Evolutionary conservation across 2,888 invertebrate genomes (phyloP), one percentile per base, ranked within the genome.

Genomic region (Ptilodon capucinus): DNA sequence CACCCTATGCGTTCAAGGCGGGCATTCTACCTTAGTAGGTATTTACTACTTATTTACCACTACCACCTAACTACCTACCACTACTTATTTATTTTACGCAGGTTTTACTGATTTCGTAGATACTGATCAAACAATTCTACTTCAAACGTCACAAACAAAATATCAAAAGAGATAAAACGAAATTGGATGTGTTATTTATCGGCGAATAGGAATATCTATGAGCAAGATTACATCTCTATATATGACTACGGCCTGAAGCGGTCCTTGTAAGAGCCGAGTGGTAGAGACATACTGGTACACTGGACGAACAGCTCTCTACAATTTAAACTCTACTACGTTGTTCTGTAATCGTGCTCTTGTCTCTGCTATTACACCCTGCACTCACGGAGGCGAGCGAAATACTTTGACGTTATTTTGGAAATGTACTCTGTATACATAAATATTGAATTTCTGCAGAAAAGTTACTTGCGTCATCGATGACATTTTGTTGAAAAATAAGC

Each of bases 271-370:
- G 32, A 32, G 48, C 8, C 19, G 47, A 45, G 45, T 49, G 18
- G 48, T 40, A 48, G 5, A 39, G 41, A 11, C 42, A 48, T 34
- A 56, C 44, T 9, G 11, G 4, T 1, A 13, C 3, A 16, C 18
- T 35, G 3, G n/a, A 39, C 6, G 11, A 50, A 51, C 73, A 61
- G 30, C 81, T 81, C 76, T 68, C 50, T 75, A 69, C 46, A 62
- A 59, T 69, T 51, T 57, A 40, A 62, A 64, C 58, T 64, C 57
- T 55, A 60, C 53, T 56, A 67, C 74, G 76, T 73, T 72, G 71
- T 76, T 73, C 71, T 74, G 77, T 81, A 83, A 81, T 83, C 77
- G 76, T 73, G 64, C 75, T 81, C 79, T 76, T 73, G 74, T 74
- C 76, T 71, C 63, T 79, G 66, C 76, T 79, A 82, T 82, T n/a